phyloP scores from a whole-genome alignment of 30 jellyfish, hydroid and myxozoan genomes.

The Rhopilema esculentum region DNA sequence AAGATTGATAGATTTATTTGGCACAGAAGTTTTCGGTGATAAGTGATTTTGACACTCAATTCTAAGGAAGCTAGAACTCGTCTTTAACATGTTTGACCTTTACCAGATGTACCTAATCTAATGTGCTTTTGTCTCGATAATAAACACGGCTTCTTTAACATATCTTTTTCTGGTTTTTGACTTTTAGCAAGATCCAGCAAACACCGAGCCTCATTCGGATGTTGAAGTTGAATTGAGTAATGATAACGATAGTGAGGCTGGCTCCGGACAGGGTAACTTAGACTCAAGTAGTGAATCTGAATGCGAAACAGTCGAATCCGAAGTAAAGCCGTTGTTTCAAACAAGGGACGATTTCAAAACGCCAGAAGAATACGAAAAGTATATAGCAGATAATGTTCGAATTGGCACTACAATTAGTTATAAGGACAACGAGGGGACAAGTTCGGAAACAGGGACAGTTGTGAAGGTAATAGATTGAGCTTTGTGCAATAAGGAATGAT shows the following conservation, averaged over 20 bases:
- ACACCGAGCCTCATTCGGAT: constrained; percentile 37
- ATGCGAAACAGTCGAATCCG: constrained; percentile 14
- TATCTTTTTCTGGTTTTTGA: not conserved
- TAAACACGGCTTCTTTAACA: no score
- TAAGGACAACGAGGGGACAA: constrained; percentile 12
- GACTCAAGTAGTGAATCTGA: constrained; percentile 58
- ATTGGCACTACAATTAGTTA: constrained; percentile 43
- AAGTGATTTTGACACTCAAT: no score
- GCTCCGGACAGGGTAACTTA: constrained; percentile 12
- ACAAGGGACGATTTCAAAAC: constrained; percentile 38
- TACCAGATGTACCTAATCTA: no score
- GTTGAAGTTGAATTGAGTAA: constrained; percentile 27
- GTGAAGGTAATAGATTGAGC: constrained; percentile 8
- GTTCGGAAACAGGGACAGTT: constrained; percentile 29
- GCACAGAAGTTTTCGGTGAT: no score
- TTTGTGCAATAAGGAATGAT: not conserved
- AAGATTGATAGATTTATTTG: no score
- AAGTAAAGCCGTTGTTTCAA: constrained; percentile 18
- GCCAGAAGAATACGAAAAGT: constrained; percentile 43
- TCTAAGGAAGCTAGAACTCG: no score
- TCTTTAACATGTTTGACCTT: no score
- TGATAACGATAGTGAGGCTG: constrained; percentile 49
- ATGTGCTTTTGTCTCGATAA: no score
- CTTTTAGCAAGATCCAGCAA: constrained; percentile 22
- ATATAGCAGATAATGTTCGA: constrained; percentile 25